phyloP scores from a whole-genome alignment of 2,888 invertebrate genomes.

The Amiota minor region DNA sequence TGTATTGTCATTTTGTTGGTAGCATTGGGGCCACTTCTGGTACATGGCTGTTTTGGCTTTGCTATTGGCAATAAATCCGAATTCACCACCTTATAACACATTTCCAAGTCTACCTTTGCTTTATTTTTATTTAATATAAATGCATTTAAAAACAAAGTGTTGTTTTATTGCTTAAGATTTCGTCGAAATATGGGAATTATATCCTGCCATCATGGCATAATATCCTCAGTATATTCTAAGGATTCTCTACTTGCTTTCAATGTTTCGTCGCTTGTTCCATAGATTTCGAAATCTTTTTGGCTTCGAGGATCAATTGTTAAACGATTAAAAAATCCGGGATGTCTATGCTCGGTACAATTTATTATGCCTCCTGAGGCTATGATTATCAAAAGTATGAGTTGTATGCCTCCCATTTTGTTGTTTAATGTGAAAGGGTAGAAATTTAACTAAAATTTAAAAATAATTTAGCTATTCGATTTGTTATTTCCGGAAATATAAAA shows the following conservation, averaged over 20 bases:
- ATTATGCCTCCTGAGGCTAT: no score
- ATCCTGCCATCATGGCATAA: neutral
- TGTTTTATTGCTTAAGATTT: no score
- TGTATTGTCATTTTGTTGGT: neutral
- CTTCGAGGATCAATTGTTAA: slow-evolving; percentile 46
- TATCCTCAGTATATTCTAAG: neutral
- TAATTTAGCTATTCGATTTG: no score
- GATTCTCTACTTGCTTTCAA: neutral
- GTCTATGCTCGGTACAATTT: slow-evolving; percentile 36
- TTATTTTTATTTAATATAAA: neutral
- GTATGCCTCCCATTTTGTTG: no score
- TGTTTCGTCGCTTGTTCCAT: slow-evolving; percentile 19
- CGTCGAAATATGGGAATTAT: no score
- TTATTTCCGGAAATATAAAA: no score
- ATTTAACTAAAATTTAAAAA: no score
- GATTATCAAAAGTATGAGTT: no score
- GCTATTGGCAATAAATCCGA: slow-evolving; percentile 10
- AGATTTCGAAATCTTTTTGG: slow-evolving; percentile 31
- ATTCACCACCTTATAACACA: slow-evolving; percentile 22
- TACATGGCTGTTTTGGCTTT: neutral
- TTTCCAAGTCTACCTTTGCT: neutral
- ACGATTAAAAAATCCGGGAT: slow-evolving; percentile 59
- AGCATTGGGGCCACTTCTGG: neutral
- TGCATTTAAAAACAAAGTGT: neutral
- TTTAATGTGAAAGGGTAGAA: no score